Conservation (phyloP, 2,888 invertebrate species). For the Drosophila paramelanica region DNA sequence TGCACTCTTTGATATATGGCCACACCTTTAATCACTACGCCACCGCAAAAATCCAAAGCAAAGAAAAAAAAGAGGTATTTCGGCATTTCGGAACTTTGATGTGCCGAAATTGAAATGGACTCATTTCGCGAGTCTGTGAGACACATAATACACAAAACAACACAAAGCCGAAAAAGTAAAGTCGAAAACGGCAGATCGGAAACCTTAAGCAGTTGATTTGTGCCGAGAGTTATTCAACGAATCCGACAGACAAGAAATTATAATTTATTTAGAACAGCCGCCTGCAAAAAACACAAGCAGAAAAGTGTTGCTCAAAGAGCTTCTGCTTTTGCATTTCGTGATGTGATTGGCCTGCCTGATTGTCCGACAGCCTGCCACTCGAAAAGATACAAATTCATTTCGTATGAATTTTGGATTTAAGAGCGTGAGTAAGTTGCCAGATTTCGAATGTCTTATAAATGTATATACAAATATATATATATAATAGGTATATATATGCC, state of each 20-base stretch:
- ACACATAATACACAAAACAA: constrained; percentile 23
- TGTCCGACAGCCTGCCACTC: constrained; percentile 33
- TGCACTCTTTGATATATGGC: constrained; percentile 77
- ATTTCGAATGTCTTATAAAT: constrained; percentile 10
- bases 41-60: constrained; percentile 66
- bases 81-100: constrained; percentile 55
- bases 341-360: constrained; percentile 43
- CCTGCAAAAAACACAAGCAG: constrained; percentile 6
- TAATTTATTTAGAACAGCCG: constrained; percentile 76
- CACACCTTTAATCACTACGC: constrained; percentile 81
- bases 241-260: constrained; percentile 63
- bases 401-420: constrained; percentile 70
- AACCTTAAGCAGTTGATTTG: constrained; percentile 77
- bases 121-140: constrained; percentile 50
- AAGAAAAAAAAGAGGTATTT: constrained; percentile 30
- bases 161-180: constrained; percentile 29
- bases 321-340: constrained; percentile 58
- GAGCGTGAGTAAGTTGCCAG: constrained; percentile 67
- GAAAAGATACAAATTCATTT: constrained; percentile 63
- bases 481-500: neutral
- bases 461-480: neutral
- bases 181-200: constrained; percentile 25
- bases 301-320: constrained; percentile 68
- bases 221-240: constrained; percentile 72
- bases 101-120: constrained; percentile 74